Evolutionary conservation across 2,888 invertebrate genomes (phyloP).

Genomic region (Zootermopsis nevadensis): DNA sequence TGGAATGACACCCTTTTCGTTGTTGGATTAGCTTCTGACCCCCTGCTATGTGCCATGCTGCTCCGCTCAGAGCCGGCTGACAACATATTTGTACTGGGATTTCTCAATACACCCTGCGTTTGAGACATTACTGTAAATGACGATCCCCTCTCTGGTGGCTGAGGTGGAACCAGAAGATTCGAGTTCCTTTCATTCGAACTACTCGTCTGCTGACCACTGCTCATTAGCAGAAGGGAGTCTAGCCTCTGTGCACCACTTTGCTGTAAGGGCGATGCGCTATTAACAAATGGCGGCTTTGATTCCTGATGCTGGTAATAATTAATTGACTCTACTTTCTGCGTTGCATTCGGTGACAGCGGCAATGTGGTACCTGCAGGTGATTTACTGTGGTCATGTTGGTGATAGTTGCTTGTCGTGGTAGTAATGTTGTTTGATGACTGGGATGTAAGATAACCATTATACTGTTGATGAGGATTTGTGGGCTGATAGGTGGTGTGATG

Average conservation of each 20-base stretch:
- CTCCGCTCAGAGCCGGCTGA: conserved; percentile 48
- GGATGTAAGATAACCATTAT: conserved; percentile 46
- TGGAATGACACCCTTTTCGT: conserved; percentile 80
- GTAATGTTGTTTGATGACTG: conserved; percentile 38
- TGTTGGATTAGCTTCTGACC: conserved; percentile 51
- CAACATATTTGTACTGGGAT: conserved; percentile 55
- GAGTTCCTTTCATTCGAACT: conserved; percentile 20
- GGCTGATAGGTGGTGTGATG: conserved; percentile 48
- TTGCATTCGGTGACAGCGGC: neutral
- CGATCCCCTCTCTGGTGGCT: conserved; percentile 88
- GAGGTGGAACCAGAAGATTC: conserved; percentile 60
- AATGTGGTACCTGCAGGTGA: neutral
- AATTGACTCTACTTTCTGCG: conserved; percentile 4
- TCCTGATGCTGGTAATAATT: conserved; percentile 32
- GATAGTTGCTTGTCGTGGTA: conserved; percentile 11
- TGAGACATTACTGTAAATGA: conserved; percentile 89
- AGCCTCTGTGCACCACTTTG: conserved; percentile 54
- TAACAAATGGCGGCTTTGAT: neutral
- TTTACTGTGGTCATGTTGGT: conserved; percentile 35
- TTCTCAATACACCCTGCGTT: conserved; percentile 63
- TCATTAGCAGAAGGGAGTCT: conserved; percentile 53
- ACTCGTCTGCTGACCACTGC: neutral
- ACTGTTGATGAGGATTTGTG: conserved; percentile 47
- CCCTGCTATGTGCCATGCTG: conserved; percentile 50
- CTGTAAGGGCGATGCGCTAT: conserved; percentile 16